Percentiles rank a stretch among this genome's conserved stretches.
Conservation (phyloP, 2,113 vertebrate genomes). For the Diadophis punctatus region DNA sequence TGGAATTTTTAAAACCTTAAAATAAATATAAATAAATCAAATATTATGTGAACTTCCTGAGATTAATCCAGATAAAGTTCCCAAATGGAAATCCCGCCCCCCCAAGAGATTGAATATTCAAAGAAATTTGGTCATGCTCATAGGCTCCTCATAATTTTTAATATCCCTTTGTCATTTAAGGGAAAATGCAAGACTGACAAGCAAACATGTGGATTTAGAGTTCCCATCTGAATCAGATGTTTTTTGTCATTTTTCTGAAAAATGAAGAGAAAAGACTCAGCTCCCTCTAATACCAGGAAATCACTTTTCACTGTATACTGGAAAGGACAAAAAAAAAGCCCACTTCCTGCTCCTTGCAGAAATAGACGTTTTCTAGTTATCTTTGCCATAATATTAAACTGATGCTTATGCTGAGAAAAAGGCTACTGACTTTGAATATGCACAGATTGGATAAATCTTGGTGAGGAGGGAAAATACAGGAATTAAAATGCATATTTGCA, state of each 20-base stretch:
- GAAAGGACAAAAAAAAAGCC: neutral
- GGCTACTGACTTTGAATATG: neutral
- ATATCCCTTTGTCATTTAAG: neutral
- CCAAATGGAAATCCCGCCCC: neutral
- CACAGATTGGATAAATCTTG: neutral
- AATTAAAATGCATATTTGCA: conserved; percentile 21
- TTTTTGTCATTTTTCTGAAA: neutral
- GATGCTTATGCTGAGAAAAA: neutral
- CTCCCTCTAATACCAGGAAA: neutral
- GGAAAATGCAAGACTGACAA: neutral
- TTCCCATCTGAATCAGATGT: neutral
- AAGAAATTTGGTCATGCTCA: neutral
- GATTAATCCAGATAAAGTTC: neutral
- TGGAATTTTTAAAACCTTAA: neutral
- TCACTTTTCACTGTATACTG: neutral
- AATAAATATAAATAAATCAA: neutral
- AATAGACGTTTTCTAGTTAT: neutral
- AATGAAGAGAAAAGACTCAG: neutral
- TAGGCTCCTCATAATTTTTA: neutral
- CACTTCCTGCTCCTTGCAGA: neutral
- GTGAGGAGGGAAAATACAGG: neutral
- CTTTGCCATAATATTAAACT: neutral
- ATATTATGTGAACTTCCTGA: neutral
- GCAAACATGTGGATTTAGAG: neutral
- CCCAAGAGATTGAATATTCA: neutral